phyloP scores from a whole-genome alignment of 2,113 vertebrate species.

The Gallinago paraguaiae region DNA sequence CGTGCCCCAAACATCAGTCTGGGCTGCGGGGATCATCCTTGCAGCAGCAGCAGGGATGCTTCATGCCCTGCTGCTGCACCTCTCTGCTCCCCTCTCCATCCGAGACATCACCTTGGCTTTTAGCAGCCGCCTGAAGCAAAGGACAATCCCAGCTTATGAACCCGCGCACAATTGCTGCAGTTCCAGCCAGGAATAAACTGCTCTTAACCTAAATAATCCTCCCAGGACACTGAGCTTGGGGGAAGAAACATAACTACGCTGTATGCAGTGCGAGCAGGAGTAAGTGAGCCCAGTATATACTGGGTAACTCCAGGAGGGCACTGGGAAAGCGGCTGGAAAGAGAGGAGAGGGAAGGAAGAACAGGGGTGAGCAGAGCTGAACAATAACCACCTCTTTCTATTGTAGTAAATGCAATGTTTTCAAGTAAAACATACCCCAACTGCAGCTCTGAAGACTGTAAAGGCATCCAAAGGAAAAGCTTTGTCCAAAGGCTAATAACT shows the following conservation, averaged over 20 bases:
- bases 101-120: background rate
- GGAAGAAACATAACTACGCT: slow-evolving; percentile 6
- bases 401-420: background rate
- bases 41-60: accelerated
- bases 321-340: background rate
- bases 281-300: background rate
- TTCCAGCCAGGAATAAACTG: slow-evolving; percentile 48
- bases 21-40: accelerated
- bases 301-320: background rate
- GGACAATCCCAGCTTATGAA: background rate
- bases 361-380: background rate
- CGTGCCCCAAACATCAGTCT: accelerated
- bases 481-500: background rate
- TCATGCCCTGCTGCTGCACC: background rate
- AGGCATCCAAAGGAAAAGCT: background rate
- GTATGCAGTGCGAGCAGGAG: background rate
- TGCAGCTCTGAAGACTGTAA: background rate
- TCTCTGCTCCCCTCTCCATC: background rate
- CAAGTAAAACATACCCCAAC: background rate
- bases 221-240: slow-evolving; percentile 41
- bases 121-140: background rate
- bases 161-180: background rate
- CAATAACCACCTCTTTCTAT: background rate
- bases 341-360: background rate
- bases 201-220: slow-evolving; percentile 60